phyloP scores from a whole-genome alignment of 35 echinoderm and acorn worm species.

The Chiridota heheva region DNA sequence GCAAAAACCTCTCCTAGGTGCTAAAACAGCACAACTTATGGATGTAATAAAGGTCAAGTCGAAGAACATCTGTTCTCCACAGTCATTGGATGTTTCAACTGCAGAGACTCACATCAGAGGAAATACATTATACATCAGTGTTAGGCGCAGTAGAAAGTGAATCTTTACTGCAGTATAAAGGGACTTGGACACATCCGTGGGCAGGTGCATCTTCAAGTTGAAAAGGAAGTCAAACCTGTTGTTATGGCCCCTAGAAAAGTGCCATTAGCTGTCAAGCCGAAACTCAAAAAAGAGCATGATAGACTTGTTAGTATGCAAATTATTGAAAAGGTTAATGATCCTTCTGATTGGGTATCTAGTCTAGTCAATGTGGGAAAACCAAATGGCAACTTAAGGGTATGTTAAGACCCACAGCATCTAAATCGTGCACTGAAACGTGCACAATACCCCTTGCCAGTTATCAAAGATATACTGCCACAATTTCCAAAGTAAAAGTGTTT shows the following conservation, averaged over 20 bases:
- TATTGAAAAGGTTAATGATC: slow-evolving; percentile 21
- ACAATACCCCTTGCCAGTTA: slow-evolving; percentile 26
- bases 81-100: neutral
- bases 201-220: slow-evolving; percentile 36
- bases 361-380: slow-evolving; percentile 39
- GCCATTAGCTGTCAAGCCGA: slow-evolving; percentile 19
- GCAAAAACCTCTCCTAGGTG: slow-evolving; percentile 1
- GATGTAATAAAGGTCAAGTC: slow-evolving; percentile 25
- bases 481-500: slow-evolving; percentile 63
- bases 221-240: slow-evolving; percentile 33
- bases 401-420: slow-evolving; percentile 52
- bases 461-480: slow-evolving; percentile 44
- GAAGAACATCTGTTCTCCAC: slow-evolving; percentile 19
- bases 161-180: slow-evolving; percentile 7
- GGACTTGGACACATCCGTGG: slow-evolving; percentile 22
- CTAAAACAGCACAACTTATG: slow-evolving; percentile 20
- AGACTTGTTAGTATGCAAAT: slow-evolving; percentile 2
- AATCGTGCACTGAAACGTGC: slow-evolving; percentile 38
- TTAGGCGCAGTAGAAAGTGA: neutral
- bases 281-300: slow-evolving; percentile 35
- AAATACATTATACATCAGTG: neutral
- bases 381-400: slow-evolving; percentile 54
- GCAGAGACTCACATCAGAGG: slow-evolving; percentile 9
- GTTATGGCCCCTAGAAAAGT: slow-evolving; percentile 44
- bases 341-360: slow-evolving; percentile 51